Conservation (phyloP, 2,888 invertebrate species). For the Philaethria dido region DNA sequence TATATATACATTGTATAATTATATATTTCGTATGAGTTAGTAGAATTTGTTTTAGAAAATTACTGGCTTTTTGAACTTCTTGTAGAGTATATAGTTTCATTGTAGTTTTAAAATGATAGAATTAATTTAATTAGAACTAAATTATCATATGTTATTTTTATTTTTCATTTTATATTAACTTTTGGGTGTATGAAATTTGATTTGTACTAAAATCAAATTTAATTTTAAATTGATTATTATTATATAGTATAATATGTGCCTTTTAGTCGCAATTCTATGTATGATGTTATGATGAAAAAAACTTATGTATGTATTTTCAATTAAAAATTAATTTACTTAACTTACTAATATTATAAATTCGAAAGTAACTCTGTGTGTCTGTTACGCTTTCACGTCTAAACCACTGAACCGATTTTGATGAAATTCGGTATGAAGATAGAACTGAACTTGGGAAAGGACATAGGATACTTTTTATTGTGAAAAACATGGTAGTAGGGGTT, state of each 20-base stretch:
- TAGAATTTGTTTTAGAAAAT: background rate
- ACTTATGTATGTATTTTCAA: too few species aligned
- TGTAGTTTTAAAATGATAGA: background rate
- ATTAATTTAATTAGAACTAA: background rate
- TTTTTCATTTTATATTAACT: background rate
- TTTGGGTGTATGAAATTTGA: background rate
- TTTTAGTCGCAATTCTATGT: conserved; percentile 1
- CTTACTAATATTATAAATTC: too few species aligned
- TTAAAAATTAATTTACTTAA: too few species aligned
- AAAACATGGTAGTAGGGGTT: too few species aligned
- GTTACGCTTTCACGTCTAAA: too few species aligned
- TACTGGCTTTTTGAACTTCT: background rate
- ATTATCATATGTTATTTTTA: background rate
- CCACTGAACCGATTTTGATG: too few species aligned
- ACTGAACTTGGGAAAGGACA: too few species aligned
- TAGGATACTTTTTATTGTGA: too few species aligned
- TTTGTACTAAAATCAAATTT: background rate
- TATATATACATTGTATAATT: background rate
- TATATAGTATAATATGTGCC: background rate
- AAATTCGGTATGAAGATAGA: too few species aligned
- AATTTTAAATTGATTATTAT: background rate
- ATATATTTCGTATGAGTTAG: background rate
- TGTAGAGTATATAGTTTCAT: background rate
- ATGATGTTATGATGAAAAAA: background rate
- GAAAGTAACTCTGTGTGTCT: too few species aligned